Percentiles rank a stretch among this genome's conserved stretches.
These are phyloP conservation scores for Coturnix japonica DNA, from an alignment of 2,113 vertebrate genomes.

Conservation along the genomic window DNA sequence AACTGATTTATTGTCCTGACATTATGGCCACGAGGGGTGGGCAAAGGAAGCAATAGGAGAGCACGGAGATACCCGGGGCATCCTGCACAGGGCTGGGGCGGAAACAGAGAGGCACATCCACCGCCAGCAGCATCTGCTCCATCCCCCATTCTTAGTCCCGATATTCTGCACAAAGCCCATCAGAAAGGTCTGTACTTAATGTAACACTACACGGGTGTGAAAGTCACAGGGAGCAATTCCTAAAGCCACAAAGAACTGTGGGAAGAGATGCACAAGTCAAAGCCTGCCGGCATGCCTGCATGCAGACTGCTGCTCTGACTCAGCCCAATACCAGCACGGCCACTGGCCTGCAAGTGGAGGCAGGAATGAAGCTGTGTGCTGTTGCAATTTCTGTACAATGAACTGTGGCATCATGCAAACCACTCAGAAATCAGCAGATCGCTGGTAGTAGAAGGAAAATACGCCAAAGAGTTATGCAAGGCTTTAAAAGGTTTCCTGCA, in stretches of 20 bases:
- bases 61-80: not conserved
- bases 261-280: not conserved
- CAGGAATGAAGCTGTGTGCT: not conserved
- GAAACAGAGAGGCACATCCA: not conserved
- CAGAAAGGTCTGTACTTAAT: not conserved
- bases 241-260: not conserved
- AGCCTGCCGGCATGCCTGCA: constrained; percentile 12
- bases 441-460: not conserved
- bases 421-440: not conserved
- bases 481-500: not conserved
- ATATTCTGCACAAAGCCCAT: not conserved
- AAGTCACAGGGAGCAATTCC: not conserved
- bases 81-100: not conserved
- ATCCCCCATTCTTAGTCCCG: too few species aligned
- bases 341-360: not conserved
- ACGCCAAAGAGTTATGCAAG: accelerated
- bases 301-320: not conserved
- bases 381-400: not conserved
- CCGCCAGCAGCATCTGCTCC: not conserved
- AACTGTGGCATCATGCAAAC: not conserved
- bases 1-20: not conserved
- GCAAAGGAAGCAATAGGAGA: not conserved
- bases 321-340: accelerated
- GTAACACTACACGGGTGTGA: not conserved
- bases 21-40: not conserved